Base-by-base conservation (phyloP, 2,113 vertebrate species). In the Epinephelus lanceolatus region DNA sequence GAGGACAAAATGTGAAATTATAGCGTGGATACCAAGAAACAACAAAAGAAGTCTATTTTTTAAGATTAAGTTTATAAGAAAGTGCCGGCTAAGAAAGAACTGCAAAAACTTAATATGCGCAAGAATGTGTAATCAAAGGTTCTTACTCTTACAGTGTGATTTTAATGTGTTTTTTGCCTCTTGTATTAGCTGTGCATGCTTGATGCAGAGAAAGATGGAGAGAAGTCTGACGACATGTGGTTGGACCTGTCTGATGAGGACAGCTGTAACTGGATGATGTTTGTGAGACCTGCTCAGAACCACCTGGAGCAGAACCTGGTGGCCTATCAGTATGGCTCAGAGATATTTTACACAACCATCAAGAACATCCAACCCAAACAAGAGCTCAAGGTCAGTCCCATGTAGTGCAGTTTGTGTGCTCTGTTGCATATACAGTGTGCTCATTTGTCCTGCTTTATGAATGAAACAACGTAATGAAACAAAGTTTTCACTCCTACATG, bases 251-350 rank as follows among this genome's bases (percentile, higher is more conserved):
- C 98, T 0, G 98, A 99, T 1, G 98, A 99, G 90, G 97, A 97
- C 76, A 95, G 96, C 57, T 99, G 98, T 88, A 99, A 99, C 92
- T 99, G 98, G 98, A 97, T 98, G 97, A 99, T 99, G 98, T 99
- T 99, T 84, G 97, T 99, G 11, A 95, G 98, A 14, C 98, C 98
- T 1, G 98, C 98, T 27, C 96, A 98, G 93, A 99, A 99, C 84
- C 98, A 99, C 80, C 88, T 99, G 88, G 98, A 99, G 85, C 98
- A 99, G 95, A 99, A 99, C 91, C 94, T 99, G 86, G 98, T 99
- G 55, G 98, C 98, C 0, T 99, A 99, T 89, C 98, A 99, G 80
- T 99, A 99, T 0, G 98, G 98, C 78, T 96, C 98, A 0, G 97
- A 99, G 3, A 97, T 99, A 80, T 99, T 98, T 88, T 99, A 97